Conservation (phyloP, 2,797 vertebrate genomes). For the Euthynnus affinis region DNA sequence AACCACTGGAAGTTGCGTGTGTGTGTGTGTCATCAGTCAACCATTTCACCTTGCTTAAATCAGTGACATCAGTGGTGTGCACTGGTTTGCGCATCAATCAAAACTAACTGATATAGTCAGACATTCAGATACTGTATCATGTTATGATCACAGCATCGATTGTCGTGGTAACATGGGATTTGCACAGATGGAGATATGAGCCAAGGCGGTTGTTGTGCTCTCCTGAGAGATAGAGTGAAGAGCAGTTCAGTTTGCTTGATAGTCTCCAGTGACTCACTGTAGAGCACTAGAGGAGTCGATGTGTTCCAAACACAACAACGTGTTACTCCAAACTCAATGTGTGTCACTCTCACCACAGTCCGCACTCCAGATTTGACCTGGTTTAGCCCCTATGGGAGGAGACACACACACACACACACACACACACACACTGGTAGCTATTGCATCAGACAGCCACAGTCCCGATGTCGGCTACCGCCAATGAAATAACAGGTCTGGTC, state of each 20-base stretch:
- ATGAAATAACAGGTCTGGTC: slow-evolving; percentile 86
- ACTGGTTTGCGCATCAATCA: no score
- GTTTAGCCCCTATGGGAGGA: slow-evolving; percentile 67
- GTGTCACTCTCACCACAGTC: slow-evolving; percentile 60
- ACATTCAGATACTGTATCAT: neutral
- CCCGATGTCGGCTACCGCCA: slow-evolving; percentile 66
- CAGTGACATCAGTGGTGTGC: neutral
- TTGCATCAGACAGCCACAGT: slow-evolving; percentile 83
- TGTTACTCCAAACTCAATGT: slow-evolving; percentile 47
- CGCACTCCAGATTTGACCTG: slow-evolving; percentile 68
- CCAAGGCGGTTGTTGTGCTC: neutral
- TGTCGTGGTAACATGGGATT: slow-evolving; percentile 5
- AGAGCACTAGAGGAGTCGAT: slow-evolving; percentile 8
- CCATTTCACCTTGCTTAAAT: neutral
- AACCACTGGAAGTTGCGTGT: no score
- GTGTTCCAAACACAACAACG: slow-evolving; percentile 50
- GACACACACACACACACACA: slow-evolving; percentile 17
- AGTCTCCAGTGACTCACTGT: slow-evolving; percentile 19
- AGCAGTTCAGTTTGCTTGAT: slow-evolving; percentile 9
- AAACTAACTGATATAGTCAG: neutral
- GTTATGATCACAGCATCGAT: neutral
- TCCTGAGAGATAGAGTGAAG: slow-evolving; percentile 8
- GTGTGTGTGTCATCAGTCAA: no score
- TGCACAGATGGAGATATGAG: slow-evolving; percentile 16
- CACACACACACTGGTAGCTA: neutral